Conservation (phyloP, 2,797 vertebrate genomes). For the Mastacembelus armatus region DNA sequence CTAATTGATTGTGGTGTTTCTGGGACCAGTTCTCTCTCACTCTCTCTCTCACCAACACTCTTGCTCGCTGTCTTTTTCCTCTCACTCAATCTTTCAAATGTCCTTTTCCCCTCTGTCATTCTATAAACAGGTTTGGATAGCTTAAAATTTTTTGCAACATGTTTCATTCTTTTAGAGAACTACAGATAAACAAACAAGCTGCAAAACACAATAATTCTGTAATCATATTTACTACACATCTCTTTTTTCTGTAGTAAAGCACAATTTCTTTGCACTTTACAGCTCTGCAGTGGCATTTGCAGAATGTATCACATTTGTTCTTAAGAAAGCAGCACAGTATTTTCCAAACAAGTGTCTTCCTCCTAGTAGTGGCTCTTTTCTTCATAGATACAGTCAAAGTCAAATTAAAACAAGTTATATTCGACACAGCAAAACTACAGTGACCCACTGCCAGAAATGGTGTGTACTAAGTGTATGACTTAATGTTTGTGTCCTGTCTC, state of each 20-base stretch:
- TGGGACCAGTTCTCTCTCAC: slow-evolving; percentile 45
- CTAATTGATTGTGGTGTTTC: slow-evolving; percentile 79
- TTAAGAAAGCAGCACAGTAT: too few relatives aligned
- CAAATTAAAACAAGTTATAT: neutral
- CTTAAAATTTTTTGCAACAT: slow-evolving; percentile 2
- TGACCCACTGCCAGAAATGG: neutral
- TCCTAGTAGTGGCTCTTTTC: too few relatives aligned
- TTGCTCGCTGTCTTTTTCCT: neutral
- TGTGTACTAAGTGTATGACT: neutral
- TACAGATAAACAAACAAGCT: slow-evolving; percentile 28
- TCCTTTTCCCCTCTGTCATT: slow-evolving; percentile 2
- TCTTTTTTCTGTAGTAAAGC: slow-evolving; percentile 16
- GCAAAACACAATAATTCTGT: neutral
- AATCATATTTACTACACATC: neutral
- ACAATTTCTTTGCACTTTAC: slow-evolving; percentile 20
- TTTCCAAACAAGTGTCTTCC: neutral
- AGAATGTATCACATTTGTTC: too few relatives aligned
- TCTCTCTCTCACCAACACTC: slow-evolving; percentile 16
- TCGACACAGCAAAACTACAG: too few relatives aligned
- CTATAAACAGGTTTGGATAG: slow-evolving; percentile 23
- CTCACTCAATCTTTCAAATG: slow-evolving; percentile 8
- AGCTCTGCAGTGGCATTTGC: neutral
- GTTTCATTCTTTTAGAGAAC: neutral
- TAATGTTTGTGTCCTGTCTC: neutral
- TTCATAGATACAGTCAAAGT: neutral